These are phyloP conservation scores for Neodontobutis hainanensis DNA, from an alignment of 2,113 vertebrate species.

Conservation along the genomic window DNA sequence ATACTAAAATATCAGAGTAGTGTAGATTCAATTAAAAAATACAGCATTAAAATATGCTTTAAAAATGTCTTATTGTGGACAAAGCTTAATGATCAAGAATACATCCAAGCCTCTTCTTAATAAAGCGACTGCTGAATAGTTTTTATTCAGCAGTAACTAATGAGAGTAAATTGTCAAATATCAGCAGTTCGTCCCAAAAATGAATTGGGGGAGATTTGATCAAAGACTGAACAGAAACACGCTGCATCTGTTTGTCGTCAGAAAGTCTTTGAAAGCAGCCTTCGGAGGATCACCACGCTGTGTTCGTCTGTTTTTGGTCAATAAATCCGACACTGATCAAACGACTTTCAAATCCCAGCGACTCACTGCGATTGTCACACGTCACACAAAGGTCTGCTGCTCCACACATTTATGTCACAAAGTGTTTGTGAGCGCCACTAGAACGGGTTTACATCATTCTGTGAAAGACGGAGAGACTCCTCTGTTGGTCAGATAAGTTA, in stretches of 20 bases:
- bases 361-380: background rate
- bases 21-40: no score
- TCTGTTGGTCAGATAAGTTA: no score
- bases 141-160: background rate
- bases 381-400: background rate
- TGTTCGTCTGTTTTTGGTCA: conserved; percentile 1
- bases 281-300: background rate
- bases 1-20: no score
- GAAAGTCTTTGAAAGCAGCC: background rate
- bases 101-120: no score
- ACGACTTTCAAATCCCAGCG: background rate
- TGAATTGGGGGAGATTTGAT: background rate
- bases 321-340: conserved; percentile 1
- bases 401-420: background rate
- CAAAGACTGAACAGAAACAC: background rate
- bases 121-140: background rate
- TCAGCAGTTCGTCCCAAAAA: background rate
- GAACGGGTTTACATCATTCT: no score
- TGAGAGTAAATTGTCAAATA: background rate
- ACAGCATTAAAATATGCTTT: no score
- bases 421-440: no score
- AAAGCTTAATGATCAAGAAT: no score
- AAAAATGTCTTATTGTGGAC: no score
- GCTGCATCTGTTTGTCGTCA: background rate
- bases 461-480: no score